Conservation (phyloP, 2,888 invertebrate species). For the Scrobipalpa atriplicella region DNA sequence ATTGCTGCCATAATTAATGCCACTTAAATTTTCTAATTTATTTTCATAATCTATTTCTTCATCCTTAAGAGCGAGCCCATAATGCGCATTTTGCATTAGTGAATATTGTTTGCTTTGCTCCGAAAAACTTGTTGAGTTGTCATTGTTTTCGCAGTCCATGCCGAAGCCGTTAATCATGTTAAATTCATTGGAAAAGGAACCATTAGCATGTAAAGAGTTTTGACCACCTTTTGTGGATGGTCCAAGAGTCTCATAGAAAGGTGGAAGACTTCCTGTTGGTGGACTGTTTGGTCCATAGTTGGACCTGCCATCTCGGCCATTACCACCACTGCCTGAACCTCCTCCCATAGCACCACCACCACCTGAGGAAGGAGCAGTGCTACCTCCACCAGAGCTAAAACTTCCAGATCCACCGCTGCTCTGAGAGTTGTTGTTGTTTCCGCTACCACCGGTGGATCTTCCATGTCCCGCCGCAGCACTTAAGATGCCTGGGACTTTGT, state of each 20-base stretch:
- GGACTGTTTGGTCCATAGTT: conserved; percentile 95
- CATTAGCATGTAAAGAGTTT: conserved; percentile 87
- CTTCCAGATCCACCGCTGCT: conserved; percentile 76
- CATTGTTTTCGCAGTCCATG: conserved; percentile 90
- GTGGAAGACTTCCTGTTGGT: conserved; percentile 93
- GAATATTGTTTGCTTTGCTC: conserved; percentile 89
- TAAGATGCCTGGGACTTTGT: conserved; percentile 85
- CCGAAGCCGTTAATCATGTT: conserved; percentile 87
- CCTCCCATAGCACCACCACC: conserved; percentile 85
- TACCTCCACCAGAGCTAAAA: conserved; percentile 81
- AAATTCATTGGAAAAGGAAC: conserved; percentile 86
- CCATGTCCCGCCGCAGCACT: conserved; percentile 92
- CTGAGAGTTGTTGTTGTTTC: conserved; percentile 79
- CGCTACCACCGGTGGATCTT: conserved; percentile 84
- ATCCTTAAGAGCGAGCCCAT: conserved; percentile 90
- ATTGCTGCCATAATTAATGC: conserved; percentile 81
- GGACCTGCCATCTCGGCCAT: conserved; percentile 91
- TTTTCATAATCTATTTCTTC: conserved; percentile 91
- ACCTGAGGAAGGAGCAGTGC: conserved; percentile 83
- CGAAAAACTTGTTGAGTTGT: conserved; percentile 75
- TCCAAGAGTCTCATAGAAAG: conserved; percentile 91
- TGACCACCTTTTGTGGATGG: conserved; percentile 88
- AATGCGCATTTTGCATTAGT: conserved; percentile 91
- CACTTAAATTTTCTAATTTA: conserved; percentile 88
- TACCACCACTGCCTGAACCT: conserved; percentile 89